These are phyloP conservation scores for Capricornis sumatraensis DNA, from an alignment of 2,113 vertebrate genomes.

Conservation along the genomic window DNA sequence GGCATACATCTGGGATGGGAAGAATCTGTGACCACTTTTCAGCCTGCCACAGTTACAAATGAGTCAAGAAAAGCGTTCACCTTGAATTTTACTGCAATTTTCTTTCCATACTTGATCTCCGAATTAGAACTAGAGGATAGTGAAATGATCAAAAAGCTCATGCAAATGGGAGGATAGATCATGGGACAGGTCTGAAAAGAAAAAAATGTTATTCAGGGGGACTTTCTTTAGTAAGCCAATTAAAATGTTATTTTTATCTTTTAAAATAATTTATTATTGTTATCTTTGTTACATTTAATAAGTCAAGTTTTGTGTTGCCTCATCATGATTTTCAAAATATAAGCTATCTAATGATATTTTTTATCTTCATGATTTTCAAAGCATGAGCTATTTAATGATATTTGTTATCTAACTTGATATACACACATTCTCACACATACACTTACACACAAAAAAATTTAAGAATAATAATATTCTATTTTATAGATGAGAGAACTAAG, in stretches of 20 bases:
- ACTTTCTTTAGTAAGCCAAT: not conserved
- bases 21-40: not conserved
- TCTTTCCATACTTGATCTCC: not conserved
- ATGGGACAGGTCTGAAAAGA: not conserved
- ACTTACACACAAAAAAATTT: not conserved
- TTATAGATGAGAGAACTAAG: not conserved
- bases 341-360: not conserved
- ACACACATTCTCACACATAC: not conserved
- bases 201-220: not conserved
- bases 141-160: not conserved
- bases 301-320: not conserved
- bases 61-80: not conserved
- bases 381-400: not conserved
- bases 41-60: not conserved
- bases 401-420: not conserved
- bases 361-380: not conserved
- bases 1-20: rapidly evolving
- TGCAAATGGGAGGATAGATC: not conserved
- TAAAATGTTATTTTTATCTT: not conserved
- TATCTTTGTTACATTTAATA: not conserved
- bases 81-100: not conserved
- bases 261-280: not conserved
- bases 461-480: not conserved
- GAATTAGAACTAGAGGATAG: not conserved
- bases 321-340: not conserved